A percentile compares a stretch with the other conserved stretches of the same genome.
phyloP scores from a whole-genome alignment of 2,888 invertebrate genomes.

The Dryomyza anilis region DNA sequence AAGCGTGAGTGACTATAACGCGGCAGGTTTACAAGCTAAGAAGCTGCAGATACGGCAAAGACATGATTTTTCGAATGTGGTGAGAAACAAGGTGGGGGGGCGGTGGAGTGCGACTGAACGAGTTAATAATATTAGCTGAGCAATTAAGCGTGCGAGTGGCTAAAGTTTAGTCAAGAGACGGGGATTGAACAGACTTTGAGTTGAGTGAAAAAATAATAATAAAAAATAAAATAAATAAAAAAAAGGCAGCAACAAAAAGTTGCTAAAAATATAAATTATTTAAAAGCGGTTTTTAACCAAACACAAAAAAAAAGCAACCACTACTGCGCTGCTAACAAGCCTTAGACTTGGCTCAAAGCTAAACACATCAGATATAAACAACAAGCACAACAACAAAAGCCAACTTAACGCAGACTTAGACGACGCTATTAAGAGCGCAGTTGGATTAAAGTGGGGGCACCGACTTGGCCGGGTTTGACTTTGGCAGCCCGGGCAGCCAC shows the following conservation, averaged over 20 bases:
- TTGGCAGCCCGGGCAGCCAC: neutral
- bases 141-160: constrained; percentile 10
- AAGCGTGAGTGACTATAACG: neutral
- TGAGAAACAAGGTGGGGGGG: no score
- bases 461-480: neutral
- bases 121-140: constrained; percentile 5
- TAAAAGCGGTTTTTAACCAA: neutral
- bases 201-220: neutral
- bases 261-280: constrained; percentile 1
- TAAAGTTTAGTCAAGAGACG: neutral
- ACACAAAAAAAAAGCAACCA: neutral
- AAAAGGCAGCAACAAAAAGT: neutral
- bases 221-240: neutral
- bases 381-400: no score
- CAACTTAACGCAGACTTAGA: no score
- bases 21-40: neutral
- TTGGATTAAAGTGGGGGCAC: neutral
- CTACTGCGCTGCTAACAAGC: neutral
- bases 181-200: neutral
- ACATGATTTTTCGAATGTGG: no score
- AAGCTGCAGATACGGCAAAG: neutral
- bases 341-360: no score
- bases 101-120: no score
- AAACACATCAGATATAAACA: no score
- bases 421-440: no score